These are phyloP conservation scores for Cyclophora albipunctata DNA, from an alignment of 2,888 invertebrate genomes.

Conservation along the genomic window DNA sequence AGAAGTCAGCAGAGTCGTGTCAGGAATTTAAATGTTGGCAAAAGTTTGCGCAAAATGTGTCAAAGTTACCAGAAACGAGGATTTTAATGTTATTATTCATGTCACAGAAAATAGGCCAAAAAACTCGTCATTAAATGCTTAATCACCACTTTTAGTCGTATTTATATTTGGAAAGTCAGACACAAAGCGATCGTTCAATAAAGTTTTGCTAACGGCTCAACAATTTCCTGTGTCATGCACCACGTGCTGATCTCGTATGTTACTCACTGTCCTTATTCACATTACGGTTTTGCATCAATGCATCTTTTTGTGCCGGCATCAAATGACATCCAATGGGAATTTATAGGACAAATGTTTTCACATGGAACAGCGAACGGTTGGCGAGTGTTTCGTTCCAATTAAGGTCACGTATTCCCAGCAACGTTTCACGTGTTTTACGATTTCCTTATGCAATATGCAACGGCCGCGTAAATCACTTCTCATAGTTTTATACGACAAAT, in stretches of 20 bases:
- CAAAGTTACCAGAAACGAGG: too few relatives aligned
- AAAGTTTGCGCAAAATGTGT: too few relatives aligned
- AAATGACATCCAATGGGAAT: conserved; percentile 7
- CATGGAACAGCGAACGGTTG: conserved; percentile 1
- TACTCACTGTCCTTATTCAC: conserved; percentile 38
- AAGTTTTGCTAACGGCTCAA: conserved; percentile 28
- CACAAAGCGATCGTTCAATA: conserved; percentile 5
- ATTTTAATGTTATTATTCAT: too few relatives aligned
- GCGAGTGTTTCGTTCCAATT: background rate
- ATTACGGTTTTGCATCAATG: conserved; percentile 22
- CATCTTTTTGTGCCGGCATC: conserved; percentile 10
- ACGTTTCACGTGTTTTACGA: too few relatives aligned
- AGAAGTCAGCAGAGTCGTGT: too few relatives aligned
- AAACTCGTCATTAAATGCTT: too few relatives aligned
- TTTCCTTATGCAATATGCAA: background rate
- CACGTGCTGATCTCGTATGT: conserved; percentile 29
- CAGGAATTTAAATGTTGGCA: too few relatives aligned
- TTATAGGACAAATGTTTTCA: conserved; percentile 5
- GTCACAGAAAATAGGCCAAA: too few relatives aligned
- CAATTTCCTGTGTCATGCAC: conserved; percentile 45
- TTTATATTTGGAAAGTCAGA: too few relatives aligned
- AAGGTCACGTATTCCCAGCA: too few relatives aligned
- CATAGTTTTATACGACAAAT: conserved; percentile 1
- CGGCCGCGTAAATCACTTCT: background rate
- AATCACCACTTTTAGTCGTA: too few relatives aligned